Evolutionary conservation across 2,888 invertebrate species (phyloP).

Genomic region (Dicyrtoma fusca): DNA sequence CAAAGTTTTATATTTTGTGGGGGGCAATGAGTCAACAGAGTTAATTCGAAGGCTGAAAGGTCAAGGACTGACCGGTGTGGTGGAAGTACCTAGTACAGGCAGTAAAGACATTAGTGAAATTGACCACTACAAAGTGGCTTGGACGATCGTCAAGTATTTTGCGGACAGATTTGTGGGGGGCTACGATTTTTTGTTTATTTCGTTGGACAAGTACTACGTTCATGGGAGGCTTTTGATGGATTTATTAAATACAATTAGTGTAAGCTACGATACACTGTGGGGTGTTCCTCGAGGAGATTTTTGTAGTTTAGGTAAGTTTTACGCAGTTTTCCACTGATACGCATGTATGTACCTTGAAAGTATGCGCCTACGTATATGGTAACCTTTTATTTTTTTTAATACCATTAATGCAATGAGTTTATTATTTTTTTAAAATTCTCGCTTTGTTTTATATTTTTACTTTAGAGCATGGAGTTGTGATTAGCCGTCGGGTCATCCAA

Average conservation of each 20-base stretch:
- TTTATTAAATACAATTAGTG: slow-evolving; percentile 76
- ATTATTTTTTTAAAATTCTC: slow-evolving; percentile 5
- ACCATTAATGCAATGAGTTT: neutral
- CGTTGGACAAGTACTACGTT: slow-evolving; percentile 82
- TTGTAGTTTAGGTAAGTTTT: slow-evolving; percentile 38
- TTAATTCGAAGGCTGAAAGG: slow-evolving; percentile 73
- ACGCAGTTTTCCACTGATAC: too few species aligned
- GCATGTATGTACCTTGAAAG: too few species aligned
- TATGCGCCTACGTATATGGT: too few species aligned
- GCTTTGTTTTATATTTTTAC: slow-evolving; percentile 7
- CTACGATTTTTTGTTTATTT: slow-evolving; percentile 90
- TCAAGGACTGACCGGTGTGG: slow-evolving; percentile 58
- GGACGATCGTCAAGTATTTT: slow-evolving; percentile 80
- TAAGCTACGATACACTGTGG: slow-evolving; percentile 82
- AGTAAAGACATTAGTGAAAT: neutral
- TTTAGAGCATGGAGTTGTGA: slow-evolving; percentile 44
- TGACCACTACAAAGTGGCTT: slow-evolving; percentile 19
- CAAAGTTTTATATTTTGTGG: slow-evolving; percentile 78
- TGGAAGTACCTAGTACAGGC: neutral
- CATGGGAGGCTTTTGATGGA: slow-evolving; percentile 76
- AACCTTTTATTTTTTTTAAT: neutral
- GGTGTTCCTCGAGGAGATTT: slow-evolving; percentile 64
- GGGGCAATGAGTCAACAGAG: neutral
- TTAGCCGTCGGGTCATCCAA: slow-evolving; percentile 39
- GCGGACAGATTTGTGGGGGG: slow-evolving; percentile 85